A percentile compares a stretch with the other conserved stretches of the same genome.
phyloP scores from a whole-genome alignment of 2,888 invertebrate species.

The Stegana nigrithorax region DNA sequence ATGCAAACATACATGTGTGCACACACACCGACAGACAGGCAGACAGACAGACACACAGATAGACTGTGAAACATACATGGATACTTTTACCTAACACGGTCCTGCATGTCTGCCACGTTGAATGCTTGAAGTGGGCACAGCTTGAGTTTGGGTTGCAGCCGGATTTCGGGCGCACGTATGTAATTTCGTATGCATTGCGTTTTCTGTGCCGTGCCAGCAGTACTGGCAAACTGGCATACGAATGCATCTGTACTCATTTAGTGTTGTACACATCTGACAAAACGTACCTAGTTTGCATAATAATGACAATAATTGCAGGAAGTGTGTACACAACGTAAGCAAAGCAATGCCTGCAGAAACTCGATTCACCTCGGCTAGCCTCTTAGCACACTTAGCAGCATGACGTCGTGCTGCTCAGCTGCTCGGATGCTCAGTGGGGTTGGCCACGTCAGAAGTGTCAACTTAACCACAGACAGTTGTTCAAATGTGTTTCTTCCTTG shows the following conservation, averaged over 20 bases:
- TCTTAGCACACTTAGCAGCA: not conserved
- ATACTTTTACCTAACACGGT: not conserved
- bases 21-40: conserved; percentile 18
- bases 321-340: not conserved
- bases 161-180: no score
- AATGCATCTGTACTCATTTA: no score
- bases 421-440: not conserved
- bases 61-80: not conserved
- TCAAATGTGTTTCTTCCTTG: not conserved
- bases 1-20: not conserved
- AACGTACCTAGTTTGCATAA: conserved; percentile 31
- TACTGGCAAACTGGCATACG: no score
- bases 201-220: no score
- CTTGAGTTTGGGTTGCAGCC: no score
- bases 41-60: not conserved
- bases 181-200: no score
- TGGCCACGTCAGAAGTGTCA: not conserved
- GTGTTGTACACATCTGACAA: no score
- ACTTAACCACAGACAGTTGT: conserved; percentile 10
- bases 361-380: not conserved
- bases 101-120: no score
- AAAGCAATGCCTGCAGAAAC: not conserved
- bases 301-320: conserved; percentile 49
- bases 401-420: not conserved
- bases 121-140: no score